Percentiles rank a stretch among this genome's conserved stretches.
phyloP scores from a whole-genome alignment of 2,888 invertebrate species.

The Pristionchus mayeri region DNA sequence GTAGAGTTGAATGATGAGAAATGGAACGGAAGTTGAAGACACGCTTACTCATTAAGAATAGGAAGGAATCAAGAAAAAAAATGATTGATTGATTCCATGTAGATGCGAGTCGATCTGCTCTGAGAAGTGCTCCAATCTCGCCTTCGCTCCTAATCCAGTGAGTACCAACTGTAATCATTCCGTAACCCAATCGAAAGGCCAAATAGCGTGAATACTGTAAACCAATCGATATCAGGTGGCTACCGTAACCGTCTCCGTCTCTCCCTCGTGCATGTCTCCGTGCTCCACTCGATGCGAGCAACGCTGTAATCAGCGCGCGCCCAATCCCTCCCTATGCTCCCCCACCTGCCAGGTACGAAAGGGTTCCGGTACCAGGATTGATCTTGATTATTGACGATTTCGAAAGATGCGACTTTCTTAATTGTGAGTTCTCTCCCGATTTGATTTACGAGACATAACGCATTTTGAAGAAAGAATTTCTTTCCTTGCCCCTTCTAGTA shows the following conservation, averaged over 20 bases:
- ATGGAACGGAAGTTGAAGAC: no score
- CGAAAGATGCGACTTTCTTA: no score
- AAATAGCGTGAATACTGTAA: no score
- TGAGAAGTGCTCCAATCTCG: slow-evolving; percentile 34
- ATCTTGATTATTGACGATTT: not conserved
- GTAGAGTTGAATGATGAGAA: no score
- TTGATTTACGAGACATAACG: no score
- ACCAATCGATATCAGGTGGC: not conserved
- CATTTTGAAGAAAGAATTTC: no score
- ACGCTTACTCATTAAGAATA: no score
- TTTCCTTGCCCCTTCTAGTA: no score
- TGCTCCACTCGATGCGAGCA: slow-evolving; percentile 22
- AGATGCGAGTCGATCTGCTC: slow-evolving; percentile 45
- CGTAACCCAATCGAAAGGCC: no score
- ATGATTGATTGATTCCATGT: not conserved
- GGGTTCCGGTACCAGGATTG: no score
- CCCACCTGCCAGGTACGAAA: slow-evolving; percentile 40
- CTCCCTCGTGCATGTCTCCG: slow-evolving; percentile 38
- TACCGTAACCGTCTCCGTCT: not conserved
- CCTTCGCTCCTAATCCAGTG: slow-evolving; percentile 31
- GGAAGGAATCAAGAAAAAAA: not conserved
- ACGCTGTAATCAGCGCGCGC: not conserved
- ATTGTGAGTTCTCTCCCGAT: no score
- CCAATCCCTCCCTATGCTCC: not conserved
- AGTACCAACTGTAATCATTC: no score